phyloP scores from a whole-genome alignment of 2,113 vertebrate genomes.

The Callopanchax toddi region DNA sequence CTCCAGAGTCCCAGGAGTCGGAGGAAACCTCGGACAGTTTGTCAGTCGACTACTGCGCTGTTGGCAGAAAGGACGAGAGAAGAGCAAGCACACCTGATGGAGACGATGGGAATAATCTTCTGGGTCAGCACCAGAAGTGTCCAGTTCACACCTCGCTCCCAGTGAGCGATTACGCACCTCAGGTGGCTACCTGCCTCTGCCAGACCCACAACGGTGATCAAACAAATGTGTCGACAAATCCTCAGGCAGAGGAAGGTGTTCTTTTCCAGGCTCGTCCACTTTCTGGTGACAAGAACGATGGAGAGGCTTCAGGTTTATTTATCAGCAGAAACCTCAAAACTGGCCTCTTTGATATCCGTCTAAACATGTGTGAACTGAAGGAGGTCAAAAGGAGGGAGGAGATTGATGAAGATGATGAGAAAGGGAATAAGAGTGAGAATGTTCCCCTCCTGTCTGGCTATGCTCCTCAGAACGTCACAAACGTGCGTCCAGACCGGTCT shows the following conservation, averaged over 20 bases:
- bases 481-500: not conserved
- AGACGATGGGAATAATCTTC: slow-evolving; percentile 1
- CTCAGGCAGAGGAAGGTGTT: slow-evolving; percentile 1
- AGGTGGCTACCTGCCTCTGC: not conserved
- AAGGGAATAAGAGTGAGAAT: not conserved
- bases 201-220: not conserved
- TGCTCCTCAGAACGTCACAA: slow-evolving; percentile 1
- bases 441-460: slow-evolving; percentile 32
- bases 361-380: not conserved
- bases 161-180: not conserved
- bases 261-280: not conserved
- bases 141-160: not conserved
- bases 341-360: not conserved
- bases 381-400: not conserved
- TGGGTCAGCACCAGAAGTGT: not conserved
- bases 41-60: slow-evolving; percentile 25
- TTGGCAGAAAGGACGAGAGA: not conserved
- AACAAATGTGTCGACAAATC: too few species aligned
- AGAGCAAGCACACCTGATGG: not conserved
- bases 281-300: not conserved
- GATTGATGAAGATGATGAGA: not conserved
- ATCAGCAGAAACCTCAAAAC: not conserved
- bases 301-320: slow-evolving; percentile 5
- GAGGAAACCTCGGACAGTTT: slow-evolving; percentile 8
- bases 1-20: not conserved